These are phyloP conservation scores for Distichodus sexfasciatus DNA, from an alignment of 2,797 vertebrate genomes.

Conservation along the genomic window DNA sequence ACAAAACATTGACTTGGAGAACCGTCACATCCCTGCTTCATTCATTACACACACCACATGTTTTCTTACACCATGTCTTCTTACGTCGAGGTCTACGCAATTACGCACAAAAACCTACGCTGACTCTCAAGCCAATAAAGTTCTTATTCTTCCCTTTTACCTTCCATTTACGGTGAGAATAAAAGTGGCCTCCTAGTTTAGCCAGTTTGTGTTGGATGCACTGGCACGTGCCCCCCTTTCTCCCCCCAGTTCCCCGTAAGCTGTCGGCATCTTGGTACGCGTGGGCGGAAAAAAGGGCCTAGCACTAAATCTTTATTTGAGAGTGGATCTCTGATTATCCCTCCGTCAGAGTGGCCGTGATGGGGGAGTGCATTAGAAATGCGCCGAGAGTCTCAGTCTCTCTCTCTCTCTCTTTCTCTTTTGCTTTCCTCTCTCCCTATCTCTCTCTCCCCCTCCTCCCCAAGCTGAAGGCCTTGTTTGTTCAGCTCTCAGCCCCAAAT, in stretches of 20 bases:
- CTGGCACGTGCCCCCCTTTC: not conserved
- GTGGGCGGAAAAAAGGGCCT: constrained; percentile 19
- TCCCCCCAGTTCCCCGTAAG: not conserved
- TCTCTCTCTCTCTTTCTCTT: not conserved
- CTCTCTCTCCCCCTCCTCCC: constrained; percentile 39
- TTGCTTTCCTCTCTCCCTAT: too few species aligned
- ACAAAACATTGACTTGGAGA: too few species aligned
- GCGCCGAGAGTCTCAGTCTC: constrained; percentile 21
- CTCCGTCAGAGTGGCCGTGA: constrained; percentile 8
- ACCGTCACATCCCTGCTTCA: too few species aligned
- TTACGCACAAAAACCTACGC: not conserved
- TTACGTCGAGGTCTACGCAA: not conserved
- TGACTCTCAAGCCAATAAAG: not conserved
- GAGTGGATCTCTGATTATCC: constrained; percentile 47
- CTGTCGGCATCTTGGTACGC: constrained; percentile 8
- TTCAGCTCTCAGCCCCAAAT: constrained; percentile 75
- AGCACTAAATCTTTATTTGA: constrained; percentile 44
- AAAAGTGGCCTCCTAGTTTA: not conserved
- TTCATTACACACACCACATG: too few species aligned
- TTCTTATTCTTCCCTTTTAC: not conserved
- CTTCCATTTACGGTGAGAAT: not conserved
- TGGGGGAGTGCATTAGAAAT: constrained; percentile 41
- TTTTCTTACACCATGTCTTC: not conserved
- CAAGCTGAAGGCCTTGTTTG: constrained; percentile 66
- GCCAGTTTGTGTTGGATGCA: not conserved